phyloP scores from a whole-genome alignment of 2,797 vertebrate species.

The Aphelocoma californica region DNA sequence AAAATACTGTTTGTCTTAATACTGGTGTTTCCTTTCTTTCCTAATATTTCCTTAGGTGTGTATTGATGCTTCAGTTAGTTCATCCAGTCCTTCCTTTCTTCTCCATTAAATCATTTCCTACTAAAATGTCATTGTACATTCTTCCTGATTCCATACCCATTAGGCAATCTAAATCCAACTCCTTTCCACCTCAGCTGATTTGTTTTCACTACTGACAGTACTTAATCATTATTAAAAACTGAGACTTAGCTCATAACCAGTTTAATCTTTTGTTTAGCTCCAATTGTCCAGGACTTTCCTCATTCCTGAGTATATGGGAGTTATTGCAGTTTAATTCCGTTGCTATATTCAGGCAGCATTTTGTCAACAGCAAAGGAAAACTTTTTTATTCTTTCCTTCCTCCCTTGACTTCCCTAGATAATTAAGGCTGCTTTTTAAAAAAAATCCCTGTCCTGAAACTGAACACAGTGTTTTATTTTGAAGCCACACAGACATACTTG shows the following conservation, averaged over 20 bases:
- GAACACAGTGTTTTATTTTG: neutral
- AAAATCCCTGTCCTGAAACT: neutral
- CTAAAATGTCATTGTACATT: neutral
- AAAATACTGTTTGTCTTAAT: neutral
- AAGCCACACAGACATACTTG: neutral
- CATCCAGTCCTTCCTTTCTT: constrained; percentile 27
- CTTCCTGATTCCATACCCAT: constrained; percentile 28
- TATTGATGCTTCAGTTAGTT: neutral
- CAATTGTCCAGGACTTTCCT: neutral
- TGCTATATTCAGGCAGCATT: constrained; percentile 21
- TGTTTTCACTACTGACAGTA: neutral
- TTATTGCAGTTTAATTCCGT: neutral
- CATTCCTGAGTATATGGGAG: neutral
- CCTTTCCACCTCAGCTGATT: neutral
- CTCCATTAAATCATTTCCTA: constrained; percentile 67
- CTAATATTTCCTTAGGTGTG: neutral
- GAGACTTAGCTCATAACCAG: neutral
- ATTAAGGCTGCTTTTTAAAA: neutral
- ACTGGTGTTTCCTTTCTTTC: neutral
- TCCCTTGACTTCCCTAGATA: constrained; percentile 3
- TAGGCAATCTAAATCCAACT: neutral
- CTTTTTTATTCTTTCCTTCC: constrained; percentile 52
- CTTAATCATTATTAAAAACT: constrained; percentile 11
- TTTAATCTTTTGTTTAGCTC: constrained; percentile 20
- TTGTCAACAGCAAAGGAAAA: constrained; percentile 34